These are phyloP conservation scores for Stegostoma tigrinum DNA, from an alignment of 2,113 vertebrate species.

Conservation along the genomic window DNA sequence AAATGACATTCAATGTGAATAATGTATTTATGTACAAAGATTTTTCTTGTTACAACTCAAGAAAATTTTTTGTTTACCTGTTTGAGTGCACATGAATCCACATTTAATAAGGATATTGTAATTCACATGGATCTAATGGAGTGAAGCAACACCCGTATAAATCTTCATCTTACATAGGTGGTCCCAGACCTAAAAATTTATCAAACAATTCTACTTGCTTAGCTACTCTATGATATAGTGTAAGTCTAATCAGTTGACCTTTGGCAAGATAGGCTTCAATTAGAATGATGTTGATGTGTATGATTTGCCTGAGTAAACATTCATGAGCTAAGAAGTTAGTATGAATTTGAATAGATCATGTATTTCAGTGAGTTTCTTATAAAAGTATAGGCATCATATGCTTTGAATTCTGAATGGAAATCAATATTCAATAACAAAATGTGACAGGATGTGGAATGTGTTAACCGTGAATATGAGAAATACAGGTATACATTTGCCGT, in stretches of 20 bases:
- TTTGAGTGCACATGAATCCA: background rate
- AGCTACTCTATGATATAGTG: background rate
- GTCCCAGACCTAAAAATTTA: background rate
- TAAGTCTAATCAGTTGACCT: background rate
- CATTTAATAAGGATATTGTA: background rate
- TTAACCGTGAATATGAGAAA: conserved; percentile 1
- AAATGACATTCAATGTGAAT: background rate
- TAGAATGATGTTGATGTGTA: background rate
- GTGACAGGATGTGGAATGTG: conserved; percentile 25
- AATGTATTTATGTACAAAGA: background rate
- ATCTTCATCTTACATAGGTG: background rate
- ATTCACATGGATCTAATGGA: background rate
- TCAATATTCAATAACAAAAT: conserved; percentile 25
- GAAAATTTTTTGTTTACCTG: background rate
- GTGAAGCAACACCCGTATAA: background rate
- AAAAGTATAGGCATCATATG: conserved; percentile 19
- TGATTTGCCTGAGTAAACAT: conserved; percentile 20
- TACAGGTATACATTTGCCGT: conserved; percentile 10
- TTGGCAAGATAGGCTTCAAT: background rate
- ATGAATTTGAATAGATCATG: conserved; percentile 32
- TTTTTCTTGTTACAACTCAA: background rate
- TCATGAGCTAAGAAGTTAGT: background rate
- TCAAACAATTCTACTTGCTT: background rate
- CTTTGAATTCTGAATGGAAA: conserved; percentile 34
- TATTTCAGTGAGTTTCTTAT: conserved; percentile 9